A percentile compares a stretch with the other conserved stretches of the same genome.
Conservation (phyloP, 2,113 vertebrate genomes). For the Arvicanthis niloticus region DNA sequence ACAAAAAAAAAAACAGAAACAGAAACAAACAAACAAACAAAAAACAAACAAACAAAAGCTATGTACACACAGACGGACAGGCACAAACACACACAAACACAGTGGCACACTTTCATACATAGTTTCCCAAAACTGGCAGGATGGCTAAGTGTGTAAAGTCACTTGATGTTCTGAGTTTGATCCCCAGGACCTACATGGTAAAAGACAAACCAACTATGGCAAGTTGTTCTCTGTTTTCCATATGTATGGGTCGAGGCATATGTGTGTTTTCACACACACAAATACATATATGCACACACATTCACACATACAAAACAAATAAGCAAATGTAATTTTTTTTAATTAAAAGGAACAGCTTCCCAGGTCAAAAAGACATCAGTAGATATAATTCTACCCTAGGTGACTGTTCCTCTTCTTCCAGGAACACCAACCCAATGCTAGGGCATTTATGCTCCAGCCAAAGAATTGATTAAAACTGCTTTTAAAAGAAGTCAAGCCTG, state of each 20-base stretch:
- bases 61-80: not conserved
- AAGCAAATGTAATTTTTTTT: not conserved
- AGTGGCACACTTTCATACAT: not conserved
- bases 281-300: not conserved
- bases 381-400: not conserved
- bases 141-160: not conserved
- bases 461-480: not conserved
- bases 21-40: too few species aligned
- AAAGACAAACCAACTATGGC: not conserved
- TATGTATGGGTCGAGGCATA: not conserved
- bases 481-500: conserved; percentile 47
- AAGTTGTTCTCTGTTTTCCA: not conserved
- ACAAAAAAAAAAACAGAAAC: too few species aligned
- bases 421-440: not conserved
- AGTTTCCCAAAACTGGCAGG: not conserved
- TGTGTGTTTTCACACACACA: not conserved
- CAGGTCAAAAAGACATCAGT: not conserved
- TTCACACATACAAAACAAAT: not conserved
- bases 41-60: too few species aligned
- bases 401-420: not conserved
- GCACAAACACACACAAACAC: too few species aligned
- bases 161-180: not conserved
- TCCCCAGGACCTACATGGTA: not conserved
- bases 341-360: not conserved
- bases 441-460: not conserved